Evolutionary conservation across 2,797 vertebrate genomes (phyloP).

Genomic region (Catharus ustulatus): DNA sequence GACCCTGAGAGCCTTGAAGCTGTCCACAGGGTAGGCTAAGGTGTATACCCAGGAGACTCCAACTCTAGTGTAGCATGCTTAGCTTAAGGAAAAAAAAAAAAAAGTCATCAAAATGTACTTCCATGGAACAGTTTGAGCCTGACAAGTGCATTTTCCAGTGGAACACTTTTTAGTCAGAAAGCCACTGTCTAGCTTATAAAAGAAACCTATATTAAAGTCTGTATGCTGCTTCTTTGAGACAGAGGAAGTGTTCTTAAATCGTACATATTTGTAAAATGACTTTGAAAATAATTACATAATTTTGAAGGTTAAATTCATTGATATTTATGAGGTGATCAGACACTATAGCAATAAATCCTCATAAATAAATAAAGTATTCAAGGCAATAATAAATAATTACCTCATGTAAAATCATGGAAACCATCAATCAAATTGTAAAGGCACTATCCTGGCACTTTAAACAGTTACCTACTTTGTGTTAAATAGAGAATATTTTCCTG

Average conservation of each 20-base stretch:
- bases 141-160: slow-evolving; percentile 64
- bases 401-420: not conserved
- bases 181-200: slow-evolving; percentile 36
- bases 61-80: fast-evolving
- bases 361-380: not conserved
- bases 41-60: not conserved
- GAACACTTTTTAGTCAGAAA: slow-evolving; percentile 31
- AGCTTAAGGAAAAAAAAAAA: not conserved
- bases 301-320: not conserved
- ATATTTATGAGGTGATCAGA: slow-evolving; percentile 12
- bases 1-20: not conserved
- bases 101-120: not conserved
- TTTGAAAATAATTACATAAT: not conserved
- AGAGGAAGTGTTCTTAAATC: not conserved
- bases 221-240: not conserved
- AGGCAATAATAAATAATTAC: slow-evolving; percentile 1
- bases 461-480: not conserved
- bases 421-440: not conserved
- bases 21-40: not conserved
- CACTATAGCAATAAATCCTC: not conserved
- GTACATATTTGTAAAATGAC: not conserved
- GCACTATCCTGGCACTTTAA: not conserved
- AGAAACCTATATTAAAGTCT: slow-evolving; percentile 15
- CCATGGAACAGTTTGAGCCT: slow-evolving; percentile 14
- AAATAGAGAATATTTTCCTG: slow-evolving; percentile 17